phyloP scores from a whole-genome alignment of 2,113 vertebrate species.

The Calyptommatus sinebrachiatus region DNA sequence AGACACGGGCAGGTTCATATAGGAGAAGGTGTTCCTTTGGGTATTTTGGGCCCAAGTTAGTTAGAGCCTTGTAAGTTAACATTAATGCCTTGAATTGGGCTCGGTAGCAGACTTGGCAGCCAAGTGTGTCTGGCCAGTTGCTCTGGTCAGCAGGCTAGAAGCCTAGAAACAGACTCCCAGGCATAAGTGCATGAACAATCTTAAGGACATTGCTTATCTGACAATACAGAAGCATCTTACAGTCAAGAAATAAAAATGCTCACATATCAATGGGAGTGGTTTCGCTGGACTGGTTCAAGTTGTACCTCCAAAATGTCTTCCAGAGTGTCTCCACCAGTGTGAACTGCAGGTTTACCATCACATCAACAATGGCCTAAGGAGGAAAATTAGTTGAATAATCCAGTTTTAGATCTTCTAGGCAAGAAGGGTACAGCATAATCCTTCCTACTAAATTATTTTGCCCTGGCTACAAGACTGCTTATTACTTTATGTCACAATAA shows the following conservation, averaged over 20 bases:
- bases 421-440: neutral
- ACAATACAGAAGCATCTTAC: neutral
- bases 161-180: too few relatives aligned
- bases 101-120: too few relatives aligned
- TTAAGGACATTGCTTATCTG: neutral
- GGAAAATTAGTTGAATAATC: neutral
- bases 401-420: neutral
- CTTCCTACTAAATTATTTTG: neutral
- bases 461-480: neutral
- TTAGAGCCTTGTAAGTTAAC: too few relatives aligned
- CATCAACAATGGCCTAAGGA: conserved; percentile 84
- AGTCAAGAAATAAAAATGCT: conserved; percentile 47
- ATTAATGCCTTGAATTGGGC: too few relatives aligned
- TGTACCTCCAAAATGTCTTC: conserved; percentile 93
- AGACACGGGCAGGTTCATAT: too few relatives aligned
- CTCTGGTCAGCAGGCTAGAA: too few relatives aligned
- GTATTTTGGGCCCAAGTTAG: too few relatives aligned
- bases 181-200: neutral
- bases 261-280: conserved; percentile 76
- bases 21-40: too few relatives aligned
- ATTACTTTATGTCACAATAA: neutral
- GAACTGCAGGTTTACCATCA: conserved; percentile 92
- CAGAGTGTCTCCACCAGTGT: conserved; percentile 89
- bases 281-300: conserved; percentile 79
- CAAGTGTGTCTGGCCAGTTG: too few relatives aligned